These are phyloP conservation scores for Neoseiulus cucumeris DNA, from an alignment of 1,140 invertebrate genomes.

Conservation along the genomic window DNA sequence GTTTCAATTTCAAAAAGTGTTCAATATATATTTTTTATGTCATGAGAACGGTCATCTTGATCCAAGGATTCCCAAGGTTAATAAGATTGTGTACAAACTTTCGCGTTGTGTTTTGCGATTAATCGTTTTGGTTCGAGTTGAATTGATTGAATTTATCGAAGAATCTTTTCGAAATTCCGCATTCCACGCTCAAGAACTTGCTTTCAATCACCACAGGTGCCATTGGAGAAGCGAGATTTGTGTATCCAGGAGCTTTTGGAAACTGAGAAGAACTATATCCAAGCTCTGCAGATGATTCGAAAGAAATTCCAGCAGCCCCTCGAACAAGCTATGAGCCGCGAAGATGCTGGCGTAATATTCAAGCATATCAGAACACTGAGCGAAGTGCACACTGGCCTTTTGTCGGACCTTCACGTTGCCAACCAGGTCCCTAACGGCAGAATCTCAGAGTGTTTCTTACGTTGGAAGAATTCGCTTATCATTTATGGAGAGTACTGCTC, in stretches of 20 bases:
- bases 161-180: too few relatives aligned
- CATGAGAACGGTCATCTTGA: background rate
- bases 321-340: background rate
- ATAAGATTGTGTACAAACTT: too few relatives aligned
- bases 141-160: too few relatives aligned
- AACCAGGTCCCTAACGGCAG: conserved; percentile 12
- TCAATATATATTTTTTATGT: background rate
- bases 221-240: conserved; percentile 67
- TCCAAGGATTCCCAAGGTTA: too few relatives aligned
- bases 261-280: conserved; percentile 89
- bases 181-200: too few relatives aligned
- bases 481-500: conserved; percentile 90
- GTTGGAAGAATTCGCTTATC: conserved; percentile 69
- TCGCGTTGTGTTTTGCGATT: too few relatives aligned
- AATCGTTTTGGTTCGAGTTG: too few relatives aligned
- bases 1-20: too few relatives aligned
- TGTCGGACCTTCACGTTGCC: background rate
- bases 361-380: conserved; percentile 16
- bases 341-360: conserved; percentile 18
- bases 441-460: conserved; percentile 52
- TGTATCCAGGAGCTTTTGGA: conserved; percentile 86
- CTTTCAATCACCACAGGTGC: conserved; percentile 16
- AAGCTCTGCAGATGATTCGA: conserved; percentile 70
- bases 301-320: conserved; percentile 51
- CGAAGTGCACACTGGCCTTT: conserved; percentile 57